Percentiles rank a stretch among this genome's conserved stretches.
phyloP scores from a whole-genome alignment of 2,113 vertebrate species.

The Aldabrachelys gigantea region DNA sequence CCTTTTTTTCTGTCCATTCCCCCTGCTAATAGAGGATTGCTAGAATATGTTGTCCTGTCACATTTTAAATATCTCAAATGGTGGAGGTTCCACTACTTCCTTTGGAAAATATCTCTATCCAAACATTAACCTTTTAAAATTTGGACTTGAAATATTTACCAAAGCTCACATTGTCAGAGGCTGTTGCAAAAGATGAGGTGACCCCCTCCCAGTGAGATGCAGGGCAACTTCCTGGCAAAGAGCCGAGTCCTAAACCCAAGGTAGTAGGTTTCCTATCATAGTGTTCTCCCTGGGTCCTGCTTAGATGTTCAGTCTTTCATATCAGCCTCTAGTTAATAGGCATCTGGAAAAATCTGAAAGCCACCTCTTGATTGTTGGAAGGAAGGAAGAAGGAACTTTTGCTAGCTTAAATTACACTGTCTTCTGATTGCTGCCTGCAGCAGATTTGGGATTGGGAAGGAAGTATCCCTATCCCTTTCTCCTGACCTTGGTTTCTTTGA shows the following conservation, averaged over 20 bases:
- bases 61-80: not conserved
- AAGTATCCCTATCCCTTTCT: not conserved
- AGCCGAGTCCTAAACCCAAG: fast-evolving
- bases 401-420: not conserved
- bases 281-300: not conserved
- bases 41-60: not conserved
- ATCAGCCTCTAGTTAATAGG: not conserved
- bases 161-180: not conserved
- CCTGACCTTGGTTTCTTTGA: not conserved
- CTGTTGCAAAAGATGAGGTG: not conserved
- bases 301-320: not conserved
- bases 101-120: not conserved
- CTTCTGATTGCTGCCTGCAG: not conserved
- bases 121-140: not conserved
- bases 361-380: not conserved
- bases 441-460: not conserved
- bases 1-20: not conserved
- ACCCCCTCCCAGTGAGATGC: not conserved
- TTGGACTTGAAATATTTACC: not conserved
- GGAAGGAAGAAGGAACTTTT: not conserved
- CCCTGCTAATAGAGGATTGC: not conserved
- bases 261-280: not conserved
- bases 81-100: not conserved
- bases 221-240: not conserved
- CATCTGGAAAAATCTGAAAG: not conserved